These are phyloP conservation scores for Dynastes hyllus DNA, from an alignment of 2,888 invertebrate genomes.

Conservation along the genomic window DNA sequence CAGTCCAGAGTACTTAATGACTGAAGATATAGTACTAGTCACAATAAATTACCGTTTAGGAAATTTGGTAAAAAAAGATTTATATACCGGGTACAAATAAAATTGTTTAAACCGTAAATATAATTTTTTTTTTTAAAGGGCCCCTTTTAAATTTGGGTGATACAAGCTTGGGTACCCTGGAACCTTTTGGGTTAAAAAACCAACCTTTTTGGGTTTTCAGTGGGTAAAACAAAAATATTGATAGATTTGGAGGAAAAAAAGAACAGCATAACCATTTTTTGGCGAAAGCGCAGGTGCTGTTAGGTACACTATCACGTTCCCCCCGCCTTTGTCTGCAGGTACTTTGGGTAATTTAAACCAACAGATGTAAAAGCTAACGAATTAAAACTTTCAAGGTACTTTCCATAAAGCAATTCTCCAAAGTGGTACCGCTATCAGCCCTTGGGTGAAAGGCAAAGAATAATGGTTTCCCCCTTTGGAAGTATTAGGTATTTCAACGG, in stretches of 20 bases:
- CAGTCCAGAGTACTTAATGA: conserved; percentile 68
- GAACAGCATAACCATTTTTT: conserved; percentile 27
- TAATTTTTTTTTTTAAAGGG: too few species aligned
- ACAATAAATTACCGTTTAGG: too few species aligned
- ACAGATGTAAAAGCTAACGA: not conserved
- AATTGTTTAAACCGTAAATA: too few species aligned
- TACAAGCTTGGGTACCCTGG: too few species aligned
- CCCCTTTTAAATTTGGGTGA: not conserved
- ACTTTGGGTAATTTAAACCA: not conserved
- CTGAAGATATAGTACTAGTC: too few species aligned
- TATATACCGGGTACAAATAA: too few species aligned
- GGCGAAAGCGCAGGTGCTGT: too few species aligned
- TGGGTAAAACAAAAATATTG: conserved; percentile 42
- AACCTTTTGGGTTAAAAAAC: too few species aligned
- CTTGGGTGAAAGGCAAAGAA: conserved; percentile 50
- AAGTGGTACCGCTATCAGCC: conserved; percentile 42
- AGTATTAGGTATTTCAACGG: conserved; percentile 45
- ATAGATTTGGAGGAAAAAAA: too few species aligned
- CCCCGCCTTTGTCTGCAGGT: too few species aligned
- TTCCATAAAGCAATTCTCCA: conserved; percentile 50
- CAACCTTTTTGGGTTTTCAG: conserved; percentile 34
- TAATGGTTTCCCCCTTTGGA: conserved; percentile 52
- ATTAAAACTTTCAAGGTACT: conserved; percentile 19
- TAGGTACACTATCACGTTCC: conserved; percentile 48
- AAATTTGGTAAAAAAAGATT: not conserved